Conservation (phyloP, 1,140 invertebrate genomes). For the Arctopsyche grandis region DNA sequence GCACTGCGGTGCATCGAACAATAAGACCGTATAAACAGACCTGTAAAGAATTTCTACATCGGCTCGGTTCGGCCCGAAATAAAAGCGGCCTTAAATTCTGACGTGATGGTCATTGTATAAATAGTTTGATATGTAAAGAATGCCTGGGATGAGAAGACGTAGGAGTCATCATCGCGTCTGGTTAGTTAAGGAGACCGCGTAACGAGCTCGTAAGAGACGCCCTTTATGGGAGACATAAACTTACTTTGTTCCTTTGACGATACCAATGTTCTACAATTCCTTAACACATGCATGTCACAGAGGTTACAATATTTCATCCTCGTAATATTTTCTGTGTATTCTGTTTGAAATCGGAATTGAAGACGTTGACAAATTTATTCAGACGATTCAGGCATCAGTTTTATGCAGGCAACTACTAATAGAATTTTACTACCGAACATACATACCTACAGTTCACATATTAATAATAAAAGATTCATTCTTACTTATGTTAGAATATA, state of each 20-base stretch:
- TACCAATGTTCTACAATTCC: not conserved
- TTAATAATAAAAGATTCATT: too few species aligned
- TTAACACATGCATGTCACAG: too few species aligned
- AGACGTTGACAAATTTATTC: not conserved
- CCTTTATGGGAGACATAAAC: conserved; percentile 21
- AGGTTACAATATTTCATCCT: too few species aligned
- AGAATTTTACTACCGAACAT: too few species aligned
- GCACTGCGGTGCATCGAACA: too few species aligned
- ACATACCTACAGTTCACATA: too few species aligned
- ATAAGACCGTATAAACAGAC: too few species aligned
- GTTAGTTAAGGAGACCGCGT: conserved; percentile 7
- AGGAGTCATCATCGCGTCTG: conserved; percentile 19
- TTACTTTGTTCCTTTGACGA: conserved; percentile 32
- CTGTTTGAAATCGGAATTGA: too few species aligned
- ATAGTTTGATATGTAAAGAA: conserved; percentile 33
- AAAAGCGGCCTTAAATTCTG: conserved; percentile 3
- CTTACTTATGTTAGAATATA: too few species aligned
- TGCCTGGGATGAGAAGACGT: not conserved
- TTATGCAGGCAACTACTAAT: too few species aligned
- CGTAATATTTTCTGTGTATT: too few species aligned
- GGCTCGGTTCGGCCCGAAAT: not conserved
- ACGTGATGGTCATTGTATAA: conserved; percentile 32
- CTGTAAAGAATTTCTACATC: not conserved
- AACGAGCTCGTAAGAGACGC: conserved; percentile 23
- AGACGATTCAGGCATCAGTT: not conserved